Percentiles rank a stretch among this genome's conserved stretches.
Evolutionary conservation across 2,888 invertebrate genomes (phyloP).

Genomic region (Nymphalis c-album): DNA sequence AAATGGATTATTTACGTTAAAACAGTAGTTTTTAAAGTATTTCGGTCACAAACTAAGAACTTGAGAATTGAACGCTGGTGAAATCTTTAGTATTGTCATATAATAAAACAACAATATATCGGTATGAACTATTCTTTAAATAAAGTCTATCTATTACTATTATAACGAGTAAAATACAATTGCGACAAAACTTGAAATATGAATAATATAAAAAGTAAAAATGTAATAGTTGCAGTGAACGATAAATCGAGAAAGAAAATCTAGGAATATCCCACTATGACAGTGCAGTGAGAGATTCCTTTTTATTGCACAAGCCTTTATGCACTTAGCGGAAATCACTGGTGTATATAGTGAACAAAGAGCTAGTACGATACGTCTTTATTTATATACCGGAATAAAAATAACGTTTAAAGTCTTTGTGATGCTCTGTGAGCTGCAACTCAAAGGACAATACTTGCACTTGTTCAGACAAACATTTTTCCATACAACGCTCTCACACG

Average conservation of each 20-base stretch:
- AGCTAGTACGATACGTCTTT: neutral
- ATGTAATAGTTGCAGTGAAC: neutral
- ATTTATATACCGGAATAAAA: conserved; percentile 2
- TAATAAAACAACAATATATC: too few relatives aligned
- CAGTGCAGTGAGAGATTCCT: neutral
- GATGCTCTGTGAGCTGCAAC: neutral
- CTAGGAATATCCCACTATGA: neutral
- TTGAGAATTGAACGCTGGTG: too few relatives aligned
- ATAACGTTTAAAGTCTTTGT: conserved; percentile 2
- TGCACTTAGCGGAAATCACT: conserved; percentile 3
- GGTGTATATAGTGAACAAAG: neutral
- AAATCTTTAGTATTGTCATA: too few relatives aligned
- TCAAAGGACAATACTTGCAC: conserved; percentile 2
- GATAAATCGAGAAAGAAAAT: neutral
- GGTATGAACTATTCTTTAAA: too few relatives aligned
- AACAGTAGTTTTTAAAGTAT: too few relatives aligned
- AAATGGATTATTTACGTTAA: too few relatives aligned
- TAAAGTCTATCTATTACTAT: too few relatives aligned
- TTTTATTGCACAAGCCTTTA: conserved; percentile 1
- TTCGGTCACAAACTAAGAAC: too few relatives aligned
- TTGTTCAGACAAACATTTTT: conserved; percentile 5
- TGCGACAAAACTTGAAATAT: too few relatives aligned
- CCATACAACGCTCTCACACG: neutral
- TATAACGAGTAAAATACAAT: too few relatives aligned
- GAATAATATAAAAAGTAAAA: too few relatives aligned